phyloP scores from a whole-genome alignment of 2,888 invertebrate species.

The Lottia gigantea region DNA sequence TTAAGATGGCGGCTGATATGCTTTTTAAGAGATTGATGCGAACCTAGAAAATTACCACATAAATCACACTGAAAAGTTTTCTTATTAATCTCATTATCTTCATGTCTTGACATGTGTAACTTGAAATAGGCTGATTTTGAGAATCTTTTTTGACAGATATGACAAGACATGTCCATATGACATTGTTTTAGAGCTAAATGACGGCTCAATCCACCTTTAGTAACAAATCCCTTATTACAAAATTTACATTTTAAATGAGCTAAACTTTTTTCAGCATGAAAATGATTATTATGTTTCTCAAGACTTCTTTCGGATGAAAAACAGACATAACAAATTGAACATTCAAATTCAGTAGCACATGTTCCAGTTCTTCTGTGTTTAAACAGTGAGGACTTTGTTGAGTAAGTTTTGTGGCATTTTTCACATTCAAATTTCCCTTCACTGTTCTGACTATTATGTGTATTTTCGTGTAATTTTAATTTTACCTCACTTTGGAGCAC shows the following conservation, averaged over 20 bases:
- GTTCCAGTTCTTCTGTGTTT: conserved; percentile 2
- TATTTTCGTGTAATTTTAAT: neutral
- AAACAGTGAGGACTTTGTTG: conserved; percentile 5
- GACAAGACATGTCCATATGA: neutral
- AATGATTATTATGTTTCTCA: neutral
- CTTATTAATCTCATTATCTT: neutral
- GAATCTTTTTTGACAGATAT: neutral
- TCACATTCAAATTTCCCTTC: conserved; percentile 7
- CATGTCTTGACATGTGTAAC: neutral
- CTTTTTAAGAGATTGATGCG: neutral
- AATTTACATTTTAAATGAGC: neutral
- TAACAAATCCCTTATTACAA: neutral
- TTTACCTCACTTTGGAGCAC: neutral
- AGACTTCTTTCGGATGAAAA: neutral
- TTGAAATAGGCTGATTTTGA: neutral
- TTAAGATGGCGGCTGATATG: neutral
- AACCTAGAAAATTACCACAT: neutral
- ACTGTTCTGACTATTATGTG: neutral
- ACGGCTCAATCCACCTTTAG: neutral
- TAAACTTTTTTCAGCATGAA: neutral
- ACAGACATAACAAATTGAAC: neutral
- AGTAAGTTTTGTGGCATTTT: conserved; percentile 8
- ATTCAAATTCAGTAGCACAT: neutral
- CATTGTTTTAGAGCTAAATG: neutral
- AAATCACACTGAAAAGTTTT: conserved; percentile 5